phyloP scores from a whole-genome alignment of 2,888 invertebrate species.

The Crepidodera aurea region DNA sequence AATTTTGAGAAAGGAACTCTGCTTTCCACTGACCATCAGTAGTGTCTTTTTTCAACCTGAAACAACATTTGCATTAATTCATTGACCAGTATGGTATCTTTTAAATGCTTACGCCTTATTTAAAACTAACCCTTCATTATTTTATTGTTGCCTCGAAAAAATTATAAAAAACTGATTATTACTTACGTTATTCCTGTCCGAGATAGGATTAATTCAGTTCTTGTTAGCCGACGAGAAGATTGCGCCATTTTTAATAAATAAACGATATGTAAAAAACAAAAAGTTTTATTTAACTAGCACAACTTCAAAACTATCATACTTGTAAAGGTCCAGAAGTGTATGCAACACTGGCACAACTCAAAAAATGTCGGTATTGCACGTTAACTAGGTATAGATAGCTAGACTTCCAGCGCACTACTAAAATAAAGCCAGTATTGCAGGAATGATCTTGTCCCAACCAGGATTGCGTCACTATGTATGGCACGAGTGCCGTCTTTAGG shows the following conservation, averaged over 20 bases:
- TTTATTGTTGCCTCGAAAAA: too few relatives aligned
- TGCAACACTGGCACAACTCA: background rate
- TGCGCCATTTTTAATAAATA: too few relatives aligned
- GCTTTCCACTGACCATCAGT: slow-evolving; percentile 4
- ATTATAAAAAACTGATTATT: slow-evolving; percentile 8
- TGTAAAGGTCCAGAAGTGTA: background rate
- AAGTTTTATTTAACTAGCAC: background rate
- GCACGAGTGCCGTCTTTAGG: slow-evolving; percentile 2
- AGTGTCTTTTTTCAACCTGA: background rate
- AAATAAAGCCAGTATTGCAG: slow-evolving; percentile 2
- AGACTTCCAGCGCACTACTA: background rate
- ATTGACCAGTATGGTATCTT: background rate
- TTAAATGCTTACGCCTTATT: background rate
- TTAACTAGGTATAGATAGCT: background rate
- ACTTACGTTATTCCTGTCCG: slow-evolving; percentile 4
- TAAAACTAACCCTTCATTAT: background rate
- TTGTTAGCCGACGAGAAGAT: background rate
- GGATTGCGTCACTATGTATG: slow-evolving; percentile 3
- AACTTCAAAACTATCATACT: background rate
- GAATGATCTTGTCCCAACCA: background rate
- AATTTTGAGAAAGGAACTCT: slow-evolving; percentile 3
- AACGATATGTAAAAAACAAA: too few relatives aligned
- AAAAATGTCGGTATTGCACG: slow-evolving; percentile 2
- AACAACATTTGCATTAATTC: background rate
- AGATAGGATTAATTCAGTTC: background rate